Evolutionary conservation across 2,888 invertebrate genomes (phyloP), one percentile per base, ranked within the genome.

Genomic region (Nomada hirtipes): DNA sequence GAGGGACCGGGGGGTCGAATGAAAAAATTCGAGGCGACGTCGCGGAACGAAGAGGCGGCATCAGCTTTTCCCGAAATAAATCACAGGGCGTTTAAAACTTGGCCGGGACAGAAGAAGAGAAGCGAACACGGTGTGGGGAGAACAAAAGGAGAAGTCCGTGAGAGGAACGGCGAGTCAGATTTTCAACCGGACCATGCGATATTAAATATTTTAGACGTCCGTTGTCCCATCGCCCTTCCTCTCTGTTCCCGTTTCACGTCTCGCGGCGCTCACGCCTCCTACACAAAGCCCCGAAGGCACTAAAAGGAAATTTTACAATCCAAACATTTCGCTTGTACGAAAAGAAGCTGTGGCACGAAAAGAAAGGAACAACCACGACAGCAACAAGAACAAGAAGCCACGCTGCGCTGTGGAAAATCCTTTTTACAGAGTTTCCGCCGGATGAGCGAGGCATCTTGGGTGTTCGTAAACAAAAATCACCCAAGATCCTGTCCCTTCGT

Each of bases 151-250:
- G n/a, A 44, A 69, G 50, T 59, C 26, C n/a, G 55, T 4, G 23
- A 18, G 53, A n/a, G 55, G 52, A 20, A 44, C 59, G 26, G 47
- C 29, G 47, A 73, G 82, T 63, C 79, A 81, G 84, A 84, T 88
- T 87, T 88, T 83, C 83, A 82, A 71, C 74, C 42, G 78, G 78
- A 71, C 77, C 79, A 65, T 67, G 72, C 79, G 79, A 86, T 83
- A 86, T 83, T 88, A 84, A 88, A 88, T 88, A 87, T 88, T 87
- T 88, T 69, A 85, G 75, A 70, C 85, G 69, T 78, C 79, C 85
- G 77, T 67, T 76, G 79, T 77, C 76, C 76, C 59, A 64, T 26
- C 29, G 9, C 15, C 29, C 26, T 20, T 23, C 57, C 11, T 23
- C 59, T 50, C n/a, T 18, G 20, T 23, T 23, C 68, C 23, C 18